Base-by-base conservation (phyloP, 2,797 vertebrate genomes). In the Macroramphosus scolopax region DNA sequence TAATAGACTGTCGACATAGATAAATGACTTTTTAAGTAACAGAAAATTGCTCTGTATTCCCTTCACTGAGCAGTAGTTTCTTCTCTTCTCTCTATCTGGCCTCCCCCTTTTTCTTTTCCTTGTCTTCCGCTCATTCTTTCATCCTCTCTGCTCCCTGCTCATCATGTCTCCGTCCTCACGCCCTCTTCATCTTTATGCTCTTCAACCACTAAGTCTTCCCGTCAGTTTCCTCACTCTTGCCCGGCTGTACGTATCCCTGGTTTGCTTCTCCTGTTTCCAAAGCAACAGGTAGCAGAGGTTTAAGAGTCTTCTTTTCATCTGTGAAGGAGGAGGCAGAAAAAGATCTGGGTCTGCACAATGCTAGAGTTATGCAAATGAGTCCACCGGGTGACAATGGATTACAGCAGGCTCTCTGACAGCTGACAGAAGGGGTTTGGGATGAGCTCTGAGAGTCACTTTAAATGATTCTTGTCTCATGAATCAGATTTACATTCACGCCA, bases 21-120 rank as follows among this genome's bases (percentile, higher is more conserved):
- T 88, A 87, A 86, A 90, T 86, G 37, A 83, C 87, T 85, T 84
- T 90, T 88, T 86, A 88, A 89, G 83, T 79, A 83, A 88, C 74
- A 84, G 80, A 87, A 89, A 87, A 90, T 89, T 83, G 84, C 82
- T 79, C 78, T 52, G 73, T 77, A 78, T 86, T 82, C 72, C 72
- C 78, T 83, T 78, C 75, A 68, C 56, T 82, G 72, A 80, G 76
- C 75, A 67, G 70, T 68, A 52, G 80, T 83, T 85, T 80, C 78
- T 69, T 67, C 54, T 60, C 50, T 30, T 74, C 72, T 63, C 59
- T 71, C 57, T 45, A 48, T 75, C 66, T 36, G 63, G 65, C 57
- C 63, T 55, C 38, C 8, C 29, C 51, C 29, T 51, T 55, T 67
- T 48, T 75, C 61, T 54, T 63, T 28, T 26, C 8, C 25, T 26